Evolutionary conservation across 2,113 vertebrate genomes (phyloP), one percentile per base, ranked within the genome.

Genomic region (Rhodinocichla rosea): DNA sequence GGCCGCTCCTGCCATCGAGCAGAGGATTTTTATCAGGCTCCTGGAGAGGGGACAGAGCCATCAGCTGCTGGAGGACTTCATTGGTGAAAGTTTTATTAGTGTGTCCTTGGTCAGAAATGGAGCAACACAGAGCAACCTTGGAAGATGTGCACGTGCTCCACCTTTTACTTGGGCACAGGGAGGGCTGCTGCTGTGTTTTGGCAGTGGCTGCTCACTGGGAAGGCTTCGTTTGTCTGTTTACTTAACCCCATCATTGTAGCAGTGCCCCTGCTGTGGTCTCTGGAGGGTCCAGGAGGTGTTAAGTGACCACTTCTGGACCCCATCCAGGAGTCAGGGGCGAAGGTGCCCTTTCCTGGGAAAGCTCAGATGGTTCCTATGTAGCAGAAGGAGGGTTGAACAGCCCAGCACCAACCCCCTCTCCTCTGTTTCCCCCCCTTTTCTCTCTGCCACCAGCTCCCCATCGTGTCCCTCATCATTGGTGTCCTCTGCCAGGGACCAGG

Each of bases 381-480:
- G 55, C 67, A 73, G 49, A 33, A 53, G 50, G 49, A 73, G 40
- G 14, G 20, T 55, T 75, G 47, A 89, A 63, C 56, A 82, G 42
- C 47, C 7, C 40, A 28, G 55, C 2, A 3, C 21, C 60, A 47
- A 2, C 13, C 10, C 10, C 16, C 28, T 80, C 24, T 89, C 7
- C 71, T 56, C 49, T 52, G 49, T 23, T 89, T 35, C 3, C 6
- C 12, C 13, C 9, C 2, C 7, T 32, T 53, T 79, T 33, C 26
- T 44, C 28, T 83, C 49, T 86, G 71, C 30, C 39, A 14, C 15
- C 45, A 45, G 23, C 8, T 84, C 30, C 18, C 37, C 55, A 37
- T 9, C 0, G 0, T 8, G 15, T 64, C 44, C 8, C 21, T 33
- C 10, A 3, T 57, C 62, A 33, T 52, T 0, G 0, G 15, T 26